phyloP scores from a whole-genome alignment of 2,888 invertebrate genomes.

The Thelaira solivaga region DNA sequence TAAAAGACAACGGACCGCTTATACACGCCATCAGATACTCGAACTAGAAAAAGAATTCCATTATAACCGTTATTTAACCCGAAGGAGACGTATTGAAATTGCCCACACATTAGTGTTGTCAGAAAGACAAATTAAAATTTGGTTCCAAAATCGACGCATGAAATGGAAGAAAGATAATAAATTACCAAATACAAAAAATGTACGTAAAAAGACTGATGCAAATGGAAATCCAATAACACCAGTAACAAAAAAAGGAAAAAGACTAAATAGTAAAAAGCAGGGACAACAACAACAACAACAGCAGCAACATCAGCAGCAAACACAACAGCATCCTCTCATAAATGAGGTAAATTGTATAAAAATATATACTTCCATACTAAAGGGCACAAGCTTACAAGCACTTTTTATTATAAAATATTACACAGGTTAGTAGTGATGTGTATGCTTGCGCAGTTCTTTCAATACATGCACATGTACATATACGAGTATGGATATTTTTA shows the following conservation, averaged over 20 bases:
- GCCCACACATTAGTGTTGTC: constrained; percentile 96
- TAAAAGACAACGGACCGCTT: constrained; percentile 96
- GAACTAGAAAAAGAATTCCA: constrained; percentile 99
- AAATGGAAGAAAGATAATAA: constrained; percentile 89
- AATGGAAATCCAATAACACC: constrained; percentile 76
- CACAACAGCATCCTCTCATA: constrained; percentile 72
- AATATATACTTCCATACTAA: too few species aligned
- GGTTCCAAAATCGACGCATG: constrained; percentile 92
- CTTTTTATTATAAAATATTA: too few species aligned
- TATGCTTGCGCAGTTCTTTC: too few species aligned
- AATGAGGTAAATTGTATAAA: constrained; percentile 73
- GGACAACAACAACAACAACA: constrained; percentile 67
- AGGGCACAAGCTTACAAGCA: too few species aligned
- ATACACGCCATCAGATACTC: constrained; percentile 97
- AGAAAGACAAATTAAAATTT: constrained; percentile 92
- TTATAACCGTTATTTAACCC: constrained; percentile 96
- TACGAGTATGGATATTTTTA: too few species aligned
- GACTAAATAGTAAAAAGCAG: constrained; percentile 73
- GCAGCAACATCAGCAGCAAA: constrained; percentile 65
- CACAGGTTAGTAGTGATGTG: too few species aligned
- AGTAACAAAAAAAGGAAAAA: constrained; percentile 75
- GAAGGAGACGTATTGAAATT: constrained; percentile 96
- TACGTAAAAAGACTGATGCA: constrained; percentile 79
- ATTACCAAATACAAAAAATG: constrained; percentile 81
- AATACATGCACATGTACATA: too few species aligned